phyloP scores from a whole-genome alignment of 2,113 vertebrate species.

The Microtus oregoni region DNA sequence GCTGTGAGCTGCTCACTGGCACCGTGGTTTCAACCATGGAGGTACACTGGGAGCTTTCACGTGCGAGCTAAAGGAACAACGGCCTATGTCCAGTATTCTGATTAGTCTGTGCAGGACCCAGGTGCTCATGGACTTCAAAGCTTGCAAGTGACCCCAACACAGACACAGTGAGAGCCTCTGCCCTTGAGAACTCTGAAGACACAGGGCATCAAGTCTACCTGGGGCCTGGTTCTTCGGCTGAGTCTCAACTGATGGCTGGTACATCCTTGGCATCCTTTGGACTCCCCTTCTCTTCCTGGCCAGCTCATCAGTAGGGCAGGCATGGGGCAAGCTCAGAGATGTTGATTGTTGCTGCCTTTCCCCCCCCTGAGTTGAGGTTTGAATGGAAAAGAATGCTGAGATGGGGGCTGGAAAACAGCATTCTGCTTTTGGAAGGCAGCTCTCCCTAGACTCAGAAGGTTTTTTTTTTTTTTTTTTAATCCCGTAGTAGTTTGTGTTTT shows the following conservation, averaged over 20 bases:
- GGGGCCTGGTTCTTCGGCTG: not conserved
- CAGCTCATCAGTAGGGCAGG: not conserved
- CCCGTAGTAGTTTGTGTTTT: not conserved
- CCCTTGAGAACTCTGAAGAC: not conserved
- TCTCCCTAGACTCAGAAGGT: not conserved
- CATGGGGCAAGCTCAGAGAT: not conserved
- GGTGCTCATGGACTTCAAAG: no score
- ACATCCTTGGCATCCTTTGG: not conserved
- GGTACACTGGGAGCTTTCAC: not conserved
- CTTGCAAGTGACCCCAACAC: not conserved
- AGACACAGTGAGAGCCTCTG: not conserved
- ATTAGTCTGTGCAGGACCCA: not conserved
- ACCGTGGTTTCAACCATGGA: not conserved
- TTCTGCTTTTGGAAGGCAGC: not conserved
- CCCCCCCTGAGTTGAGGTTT: not conserved
- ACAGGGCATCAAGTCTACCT: not conserved
- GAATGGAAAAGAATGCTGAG: not conserved
- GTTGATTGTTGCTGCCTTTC: no score
- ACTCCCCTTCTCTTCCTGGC: not conserved
- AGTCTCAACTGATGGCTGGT: not conserved
- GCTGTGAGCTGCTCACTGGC: not conserved
- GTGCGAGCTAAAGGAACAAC: not conserved
- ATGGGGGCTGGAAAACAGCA: not conserved
- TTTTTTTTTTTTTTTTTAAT: no score
- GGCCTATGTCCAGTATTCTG: no score